Evolutionary conservation across 1,140 invertebrate species (phyloP).

Genomic region (Ceratosolen fusciceps): DNA sequence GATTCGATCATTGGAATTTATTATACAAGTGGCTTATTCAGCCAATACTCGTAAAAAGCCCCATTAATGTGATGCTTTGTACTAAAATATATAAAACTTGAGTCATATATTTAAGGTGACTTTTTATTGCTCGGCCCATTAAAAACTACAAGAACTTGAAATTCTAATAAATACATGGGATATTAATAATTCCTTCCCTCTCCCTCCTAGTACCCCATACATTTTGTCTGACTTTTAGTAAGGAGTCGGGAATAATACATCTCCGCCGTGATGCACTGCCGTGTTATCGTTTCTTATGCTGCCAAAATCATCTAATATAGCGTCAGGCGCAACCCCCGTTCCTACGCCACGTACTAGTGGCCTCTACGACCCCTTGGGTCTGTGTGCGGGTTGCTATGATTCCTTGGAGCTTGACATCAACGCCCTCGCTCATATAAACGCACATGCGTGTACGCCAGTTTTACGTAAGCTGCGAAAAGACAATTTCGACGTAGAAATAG

Average conservation of each 20-base stretch:
- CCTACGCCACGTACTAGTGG: neutral
- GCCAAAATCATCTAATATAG: neutral
- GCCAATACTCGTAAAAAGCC: conserved; percentile 6
- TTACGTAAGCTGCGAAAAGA: neutral
- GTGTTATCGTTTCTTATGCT: neutral
- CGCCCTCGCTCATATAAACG: neutral
- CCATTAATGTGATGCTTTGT: neutral
- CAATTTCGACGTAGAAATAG: conserved; percentile 35
- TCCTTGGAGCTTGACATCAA: neutral
- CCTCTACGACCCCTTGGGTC: neutral
- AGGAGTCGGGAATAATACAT: neutral
- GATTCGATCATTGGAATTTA: conserved; percentile 13
- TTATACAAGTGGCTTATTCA: neutral
- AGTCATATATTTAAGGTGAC: neutral
- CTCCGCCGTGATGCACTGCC: too few species aligned
- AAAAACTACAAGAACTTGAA: neutral
- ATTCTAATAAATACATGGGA: neutral
- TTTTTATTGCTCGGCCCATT: neutral
- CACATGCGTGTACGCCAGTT: neutral
- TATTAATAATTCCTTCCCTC: neutral
- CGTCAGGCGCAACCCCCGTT: neutral
- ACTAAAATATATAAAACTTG: neutral
- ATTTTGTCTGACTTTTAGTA: neutral
- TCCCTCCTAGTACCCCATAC: neutral
- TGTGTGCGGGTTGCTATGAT: neutral